Evolutionary conservation across 37 sponge, comb jelly and placozoan genomes (phyloP).

Genomic region (Oopsacas minuta): DNA sequence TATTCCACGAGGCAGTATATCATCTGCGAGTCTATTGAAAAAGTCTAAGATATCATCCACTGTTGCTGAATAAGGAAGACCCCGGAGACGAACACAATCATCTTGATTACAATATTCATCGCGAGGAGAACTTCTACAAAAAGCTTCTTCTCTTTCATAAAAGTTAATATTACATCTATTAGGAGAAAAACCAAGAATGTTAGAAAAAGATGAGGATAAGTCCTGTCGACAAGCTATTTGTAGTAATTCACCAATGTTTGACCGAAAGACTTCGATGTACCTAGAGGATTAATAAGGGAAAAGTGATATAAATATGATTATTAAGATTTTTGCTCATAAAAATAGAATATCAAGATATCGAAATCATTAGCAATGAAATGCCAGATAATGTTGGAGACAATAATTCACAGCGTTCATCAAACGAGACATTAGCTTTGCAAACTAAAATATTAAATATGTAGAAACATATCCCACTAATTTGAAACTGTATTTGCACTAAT

Average conservation of each 20-base stretch:
- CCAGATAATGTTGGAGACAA: too few species aligned
- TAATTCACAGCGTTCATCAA: too few species aligned
- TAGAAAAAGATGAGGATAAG: neutral
- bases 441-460: too few species aligned
- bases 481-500: too few species aligned
- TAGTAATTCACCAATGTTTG: neutral
- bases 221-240: neutral
- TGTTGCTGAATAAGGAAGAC: neutral
- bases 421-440: too few species aligned
- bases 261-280: neutral
- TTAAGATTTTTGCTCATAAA: too few species aligned
- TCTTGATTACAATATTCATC: neutral
- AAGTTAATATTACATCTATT: neutral
- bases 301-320: too few species aligned
- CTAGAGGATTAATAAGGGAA: too few species aligned
- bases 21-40: neutral
- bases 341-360: too few species aligned
- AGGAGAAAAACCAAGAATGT: neutral
- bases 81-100: neutral
- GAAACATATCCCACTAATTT: too few species aligned
- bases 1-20: neutral
- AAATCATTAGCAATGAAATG: too few species aligned
- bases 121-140: neutral
- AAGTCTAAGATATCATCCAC: conserved; percentile 11
- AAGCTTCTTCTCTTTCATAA: neutral